A percentile compares a stretch with the other conserved stretches of the same genome.
Conservation (phyloP, 1,140 invertebrate species). For the Neelides sp. region DNA sequence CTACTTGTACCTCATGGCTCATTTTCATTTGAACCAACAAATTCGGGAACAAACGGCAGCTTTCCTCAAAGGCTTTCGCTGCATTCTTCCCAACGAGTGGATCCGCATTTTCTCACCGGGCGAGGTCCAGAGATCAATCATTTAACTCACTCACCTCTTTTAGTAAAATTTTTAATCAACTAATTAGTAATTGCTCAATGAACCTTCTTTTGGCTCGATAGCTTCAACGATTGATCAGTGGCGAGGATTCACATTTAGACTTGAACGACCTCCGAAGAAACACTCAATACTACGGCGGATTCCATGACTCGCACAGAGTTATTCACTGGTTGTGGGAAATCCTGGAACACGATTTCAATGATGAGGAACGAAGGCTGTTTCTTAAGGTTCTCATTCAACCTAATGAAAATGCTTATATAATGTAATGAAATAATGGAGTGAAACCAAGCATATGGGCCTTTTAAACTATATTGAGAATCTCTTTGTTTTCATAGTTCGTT, state of each 20-base stretch:
- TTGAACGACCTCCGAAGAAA: constrained; percentile 77
- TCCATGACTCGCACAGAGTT: constrained; percentile 94
- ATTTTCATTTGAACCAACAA: constrained; percentile 94
- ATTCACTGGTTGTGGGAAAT: constrained; percentile 99
- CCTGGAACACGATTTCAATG: constrained; percentile 84
- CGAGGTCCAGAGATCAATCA: too few species aligned
- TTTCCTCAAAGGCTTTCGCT: constrained; percentile 90
- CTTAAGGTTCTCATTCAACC: constrained; percentile 54
- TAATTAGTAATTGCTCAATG: not conserved
- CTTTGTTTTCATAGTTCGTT: constrained; percentile 65
- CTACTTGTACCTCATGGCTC: constrained; percentile 97
- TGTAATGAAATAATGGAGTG: constrained; percentile 2
- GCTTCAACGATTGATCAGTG: constrained; percentile 77
- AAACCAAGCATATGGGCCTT: not conserved
- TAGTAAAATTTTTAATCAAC: not conserved
- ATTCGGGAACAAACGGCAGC: constrained; percentile 91
- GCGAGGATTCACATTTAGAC: constrained; percentile 81
- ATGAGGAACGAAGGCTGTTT: constrained; percentile 82
- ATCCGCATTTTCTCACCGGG: constrained; percentile 88
- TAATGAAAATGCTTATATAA: too few species aligned
- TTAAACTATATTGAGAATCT: constrained; percentile 15
- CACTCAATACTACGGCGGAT: constrained; percentile 98
- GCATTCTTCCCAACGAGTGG: constrained; percentile 92
- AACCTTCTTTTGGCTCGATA: constrained; percentile 34
- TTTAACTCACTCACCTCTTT: constrained; percentile 26